Base-by-base conservation (phyloP, 2,797 vertebrate species). In the Micrastur ruficollis region DNA sequence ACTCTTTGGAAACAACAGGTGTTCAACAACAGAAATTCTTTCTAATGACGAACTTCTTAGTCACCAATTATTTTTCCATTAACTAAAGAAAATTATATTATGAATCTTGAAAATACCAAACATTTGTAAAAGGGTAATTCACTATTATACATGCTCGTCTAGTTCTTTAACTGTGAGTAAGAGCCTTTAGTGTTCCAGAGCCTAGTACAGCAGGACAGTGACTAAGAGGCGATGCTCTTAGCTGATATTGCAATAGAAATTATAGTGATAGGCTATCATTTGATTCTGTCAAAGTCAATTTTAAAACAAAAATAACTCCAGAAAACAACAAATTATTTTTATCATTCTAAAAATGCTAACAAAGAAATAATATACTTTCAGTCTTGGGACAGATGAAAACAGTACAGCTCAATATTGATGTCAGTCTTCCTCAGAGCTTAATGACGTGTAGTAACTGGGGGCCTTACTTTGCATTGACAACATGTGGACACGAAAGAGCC, bases 381-480 rank as follows among this genome's bases (percentile, higher is more conserved):
- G 2, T n/a, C 52, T 63, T 47, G 25, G 7, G 12, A 58, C 19
- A 71, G 8, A 23, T 66, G 32, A 66, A 83, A 84, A 29, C 6
- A 58, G 16, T 62, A 49, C 36, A 38, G 20, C 20, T 62, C 25
- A 68, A 19, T 49, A 47, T 38, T 72, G 8, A 32, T 12, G 4
- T 38, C 22, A 46, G 15, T 44, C 34, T 78, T 70, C 20, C 31
- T 66, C 26, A 59, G 52, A 72, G 26, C 7, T 80, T 74, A 59
- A 58, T 4, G 7, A 80, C 0, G 0, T 17, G 8, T 29, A 47
- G 42, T 65, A 68, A 46, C 3, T 6, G 23, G 4, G n/a, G 25
- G 4, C 11, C 7, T 71, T 63, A 50, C 29, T 61, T 75, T 65
- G 26, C 32, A 80, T 27, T 36, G 34, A 38, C 22, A 83, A 42